Evolutionary conservation across 1,140 invertebrate genomes (phyloP), one percentile per base, ranked within the genome.

Genomic region (Cyclargus thomasi): DNA sequence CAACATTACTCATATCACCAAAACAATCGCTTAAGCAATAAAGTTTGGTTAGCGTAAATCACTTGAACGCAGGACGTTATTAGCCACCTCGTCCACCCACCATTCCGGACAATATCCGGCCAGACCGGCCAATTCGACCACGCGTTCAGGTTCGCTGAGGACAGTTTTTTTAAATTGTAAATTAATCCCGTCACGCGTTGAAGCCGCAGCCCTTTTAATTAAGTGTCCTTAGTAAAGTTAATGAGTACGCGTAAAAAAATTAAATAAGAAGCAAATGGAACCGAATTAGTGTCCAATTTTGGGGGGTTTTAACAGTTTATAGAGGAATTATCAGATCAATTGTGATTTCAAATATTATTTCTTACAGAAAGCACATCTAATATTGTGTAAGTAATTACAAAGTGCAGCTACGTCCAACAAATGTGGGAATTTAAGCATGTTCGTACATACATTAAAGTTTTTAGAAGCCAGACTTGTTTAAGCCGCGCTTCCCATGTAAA

Each of bases 71-170:
- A 59, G 55, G 55, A 59, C 55, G 55, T 20, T 11, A 18, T 59
- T 59, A 64, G 63, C 66, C 62, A 59, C 17, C 29, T 62, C 67
- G 62, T 20, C 53, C 57, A 22, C 62, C 69, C 63, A 70, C 53
- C 47, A 68, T 74, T 71, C 71, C 71, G 64, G 66, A 68, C 68
- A 67, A 70, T 71, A 68, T 73, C 74, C 74, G 68, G 47, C 63
- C 53, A 6, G 18, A 59, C 7, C 18, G 20, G 10, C 16, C 55
- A 21, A 59, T 59, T 59, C 10, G 55, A 59, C 55, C 55, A 17
- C 53, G 53, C 18, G 55, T 59, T 59, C 55, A 59, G 55, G 55
- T 59, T 59, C 55, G 55, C 18, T 20, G 55, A 4, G 18, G 55
- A 47, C 14, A 14, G 11, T 11, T 47, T 47, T 35, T 39, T 47